Evolutionary conservation across 1,140 invertebrate species (phyloP).

Genomic region (Orussus abietinus): DNA sequence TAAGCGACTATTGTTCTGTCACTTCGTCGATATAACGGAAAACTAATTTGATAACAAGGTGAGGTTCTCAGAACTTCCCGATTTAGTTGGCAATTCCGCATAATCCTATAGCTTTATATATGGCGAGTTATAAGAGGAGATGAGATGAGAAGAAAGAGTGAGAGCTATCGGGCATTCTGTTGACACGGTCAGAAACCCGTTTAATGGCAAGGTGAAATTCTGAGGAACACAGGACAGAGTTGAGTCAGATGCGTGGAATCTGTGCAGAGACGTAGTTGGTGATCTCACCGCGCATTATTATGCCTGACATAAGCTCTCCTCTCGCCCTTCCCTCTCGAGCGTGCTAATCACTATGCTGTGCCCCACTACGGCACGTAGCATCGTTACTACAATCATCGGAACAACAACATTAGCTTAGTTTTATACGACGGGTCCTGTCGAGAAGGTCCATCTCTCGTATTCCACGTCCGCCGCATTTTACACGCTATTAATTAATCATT

Average conservation of each 20-base stretch:
- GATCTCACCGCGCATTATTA: conserved; percentile 50
- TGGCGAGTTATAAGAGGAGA: too few relatives aligned
- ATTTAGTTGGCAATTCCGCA: too few relatives aligned
- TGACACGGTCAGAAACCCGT: conserved; percentile 24
- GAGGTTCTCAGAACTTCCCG: too few relatives aligned
- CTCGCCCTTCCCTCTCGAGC: conserved; percentile 15
- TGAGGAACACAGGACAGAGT: conserved; percentile 27
- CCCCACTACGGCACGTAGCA: conserved; percentile 23
- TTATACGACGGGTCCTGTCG: conserved; percentile 5
- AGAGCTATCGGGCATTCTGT: not conserved
- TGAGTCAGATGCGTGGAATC: conserved; percentile 49
- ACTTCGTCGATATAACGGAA: too few relatives aligned
- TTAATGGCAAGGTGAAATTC: conserved; percentile 34
- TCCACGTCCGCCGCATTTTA: too few relatives aligned
- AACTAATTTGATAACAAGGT: too few relatives aligned
- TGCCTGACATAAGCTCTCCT: conserved; percentile 36
- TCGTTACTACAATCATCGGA: conserved; percentile 36
- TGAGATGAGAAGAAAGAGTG: conserved; percentile 4
- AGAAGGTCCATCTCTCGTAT: too few relatives aligned
- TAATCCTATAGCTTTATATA: too few relatives aligned
- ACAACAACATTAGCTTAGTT: conserved; percentile 28
- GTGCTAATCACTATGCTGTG: conserved; percentile 19
- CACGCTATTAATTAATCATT: too few relatives aligned
- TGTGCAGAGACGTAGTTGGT: conserved; percentile 45
- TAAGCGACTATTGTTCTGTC: too few relatives aligned